Base-by-base conservation (phyloP, 2,113 vertebrate genomes). In the Emydura subglobosa region DNA sequence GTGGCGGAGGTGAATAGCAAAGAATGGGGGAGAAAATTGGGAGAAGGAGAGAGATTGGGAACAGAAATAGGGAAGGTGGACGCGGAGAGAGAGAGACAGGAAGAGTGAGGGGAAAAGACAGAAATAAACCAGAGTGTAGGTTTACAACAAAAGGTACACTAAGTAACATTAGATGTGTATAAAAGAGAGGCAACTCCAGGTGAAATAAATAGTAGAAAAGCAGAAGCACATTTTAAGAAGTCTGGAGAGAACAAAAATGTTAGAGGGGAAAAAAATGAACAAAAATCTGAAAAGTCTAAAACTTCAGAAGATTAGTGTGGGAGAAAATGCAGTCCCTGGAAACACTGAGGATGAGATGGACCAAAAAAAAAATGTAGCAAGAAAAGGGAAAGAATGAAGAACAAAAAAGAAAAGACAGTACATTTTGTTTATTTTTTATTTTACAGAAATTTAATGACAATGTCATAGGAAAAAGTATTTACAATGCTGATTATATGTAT, bases 401-500 rank as follows among this genome's bases (percentile, higher is more conserved):
- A 72, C 17, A 16, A 29, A 68, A 42, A 74, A 7, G n/a, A 85
- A 53, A 7, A 51, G 49, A 42, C 11, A 11, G 25, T 51, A 68
- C 16, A 49, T 53, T 42, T 72, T 5, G 9, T 68, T 68, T 34
- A 34, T 61, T 65, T 65, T 65, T 68, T 68, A 39, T 72, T 72
- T 72, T 39, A 39, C 65, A 74, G 85, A 57, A 25, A 9, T 29
- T 68, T 91, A 92, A 79, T 83, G 54, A 68, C 24, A 47, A 29
- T 49, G 9, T 1, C 0, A 25, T 1, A 86, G 25, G 24, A 39
- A 86, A 85, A 24, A 57, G 29, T 76, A 42, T 61, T 86, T 85
- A 31, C 3, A 80, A 82, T 57, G 74, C 25, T 10, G 82, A 49
- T 47, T 59, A 12, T 10, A n/a, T 5, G 61, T 0, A 0, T 34